Conservation (phyloP, 53 echinoderm and acorn worm species). For the Actinopyga echinites region DNA sequence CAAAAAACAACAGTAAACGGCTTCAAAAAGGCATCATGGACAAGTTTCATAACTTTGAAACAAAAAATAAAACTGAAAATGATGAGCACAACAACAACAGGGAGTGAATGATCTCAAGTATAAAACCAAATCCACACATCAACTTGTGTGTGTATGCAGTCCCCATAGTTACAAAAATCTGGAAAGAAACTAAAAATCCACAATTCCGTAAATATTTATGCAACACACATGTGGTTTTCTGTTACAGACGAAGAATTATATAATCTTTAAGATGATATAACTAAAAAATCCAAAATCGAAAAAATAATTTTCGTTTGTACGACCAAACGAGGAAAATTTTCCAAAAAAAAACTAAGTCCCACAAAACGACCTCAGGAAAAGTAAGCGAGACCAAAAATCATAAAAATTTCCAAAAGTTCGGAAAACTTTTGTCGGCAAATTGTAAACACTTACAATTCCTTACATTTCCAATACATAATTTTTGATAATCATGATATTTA, state of each 20-base stretch:
- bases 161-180: neutral
- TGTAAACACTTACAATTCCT: too few species aligned
- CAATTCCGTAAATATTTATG: neutral
- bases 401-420: too few species aligned
- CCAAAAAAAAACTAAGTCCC: constrained; percentile 39
- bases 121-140: too few species aligned
- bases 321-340: constrained; percentile 3
- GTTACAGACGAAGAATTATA: neutral
- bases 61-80: too few species aligned
- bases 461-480: too few species aligned
- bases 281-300: neutral
- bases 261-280: neutral
- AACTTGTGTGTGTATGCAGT: too few species aligned
- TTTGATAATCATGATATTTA: neutral
- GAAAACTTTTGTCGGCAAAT: too few species aligned
- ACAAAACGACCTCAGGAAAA: constrained; percentile 23
- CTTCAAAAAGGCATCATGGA: too few species aligned
- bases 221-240: constrained; percentile 1
- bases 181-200: constrained; percentile 22
- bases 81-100: too few species aligned
- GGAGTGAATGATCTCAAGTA: too few species aligned
- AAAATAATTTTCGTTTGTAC: neutral
- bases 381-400: neutral
- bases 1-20: too few species aligned
- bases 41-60: too few species aligned